Conservation (phyloP, 2,888 invertebrate genomes). For the Drosophila paramelanica region DNA sequence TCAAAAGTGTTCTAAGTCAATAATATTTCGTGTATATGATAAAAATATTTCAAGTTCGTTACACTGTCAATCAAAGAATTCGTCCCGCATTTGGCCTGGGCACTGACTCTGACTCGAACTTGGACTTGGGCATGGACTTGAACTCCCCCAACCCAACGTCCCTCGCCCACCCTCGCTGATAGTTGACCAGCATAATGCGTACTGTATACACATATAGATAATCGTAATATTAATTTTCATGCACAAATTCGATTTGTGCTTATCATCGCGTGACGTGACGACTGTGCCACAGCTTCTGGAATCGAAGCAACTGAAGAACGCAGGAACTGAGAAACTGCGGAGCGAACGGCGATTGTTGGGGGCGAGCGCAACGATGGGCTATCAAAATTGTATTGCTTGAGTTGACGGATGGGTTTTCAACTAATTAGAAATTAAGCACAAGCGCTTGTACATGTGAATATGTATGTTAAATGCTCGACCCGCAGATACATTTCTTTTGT, state of each 20-base stretch:
- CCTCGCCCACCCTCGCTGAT: neutral
- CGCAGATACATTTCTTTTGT: constrained; percentile 27
- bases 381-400: constrained; percentile 55
- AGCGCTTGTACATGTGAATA: neutral
- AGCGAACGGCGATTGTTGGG: constrained; percentile 24
- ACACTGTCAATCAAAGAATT: constrained; percentile 32
- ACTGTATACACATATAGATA: constrained; percentile 30
- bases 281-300: constrained; percentile 6
- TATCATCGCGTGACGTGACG: constrained; percentile 71
- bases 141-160: constrained; percentile 1
- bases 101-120: constrained; percentile 9
- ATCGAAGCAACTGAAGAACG: neutral
- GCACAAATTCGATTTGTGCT: constrained; percentile 75
- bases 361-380: constrained; percentile 50
- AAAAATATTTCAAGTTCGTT: constrained; percentile 13
- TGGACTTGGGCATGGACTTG: constrained; percentile 13
- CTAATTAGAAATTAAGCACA: constrained; percentile 57
- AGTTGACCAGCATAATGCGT: constrained; percentile 60
- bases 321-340: constrained; percentile 6
- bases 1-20: neutral
- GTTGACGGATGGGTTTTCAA: constrained; percentile 58
- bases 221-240: constrained; percentile 60
- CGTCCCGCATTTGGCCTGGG: constrained; percentile 39
- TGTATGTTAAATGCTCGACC: constrained; percentile 25
- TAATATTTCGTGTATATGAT: neutral